Percentiles rank a stretch among this genome's conserved stretches.
These are phyloP conservation scores for Pectinophora gossypiella DNA, from an alignment of 1,140 invertebrate genomes.

Conservation along the genomic window DNA sequence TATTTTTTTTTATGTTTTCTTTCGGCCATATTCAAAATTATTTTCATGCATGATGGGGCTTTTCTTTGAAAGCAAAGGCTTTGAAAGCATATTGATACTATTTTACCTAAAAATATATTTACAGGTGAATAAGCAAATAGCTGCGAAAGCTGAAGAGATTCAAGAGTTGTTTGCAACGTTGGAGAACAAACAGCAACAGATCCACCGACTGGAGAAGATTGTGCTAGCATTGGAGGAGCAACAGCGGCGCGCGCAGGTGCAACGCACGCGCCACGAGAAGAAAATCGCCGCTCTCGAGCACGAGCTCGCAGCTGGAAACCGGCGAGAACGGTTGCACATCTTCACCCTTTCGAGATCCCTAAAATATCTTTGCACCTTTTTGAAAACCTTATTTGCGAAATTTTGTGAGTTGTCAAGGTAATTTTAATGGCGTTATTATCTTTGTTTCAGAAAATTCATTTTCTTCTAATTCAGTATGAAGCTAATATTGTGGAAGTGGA, in stretches of 20 bases:
- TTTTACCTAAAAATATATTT: too few relatives aligned
- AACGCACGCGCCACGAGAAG: slow-evolving; percentile 77
- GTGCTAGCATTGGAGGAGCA: slow-evolving; percentile 78
- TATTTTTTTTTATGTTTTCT: not conserved
- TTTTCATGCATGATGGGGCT: too few relatives aligned
- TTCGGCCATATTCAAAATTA: not conserved
- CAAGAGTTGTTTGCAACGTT: slow-evolving; percentile 72
- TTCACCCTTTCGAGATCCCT: too few relatives aligned
- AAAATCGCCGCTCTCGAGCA: slow-evolving; percentile 78
- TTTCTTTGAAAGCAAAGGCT: too few relatives aligned
- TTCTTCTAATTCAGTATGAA: slow-evolving; percentile 40
- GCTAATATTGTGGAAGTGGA: not conserved
- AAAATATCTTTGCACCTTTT: too few relatives aligned
- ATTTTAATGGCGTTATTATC: not conserved
- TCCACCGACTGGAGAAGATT: slow-evolving; percentile 76
- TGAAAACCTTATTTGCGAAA: too few relatives aligned
- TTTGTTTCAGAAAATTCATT: slow-evolving; percentile 52
- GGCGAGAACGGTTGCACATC: slow-evolving; percentile 34
- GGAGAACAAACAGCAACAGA: slow-evolving; percentile 76
- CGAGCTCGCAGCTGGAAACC: slow-evolving; percentile 56
- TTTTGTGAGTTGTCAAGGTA: too few relatives aligned
- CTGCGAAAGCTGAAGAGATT: slow-evolving; percentile 74
- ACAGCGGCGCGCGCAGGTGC: slow-evolving; percentile 75
- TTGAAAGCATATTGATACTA: too few relatives aligned
- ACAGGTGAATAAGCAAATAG: slow-evolving; percentile 74